A percentile compares a stretch with the other conserved stretches of the same genome.
Evolutionary conservation across 2,888 invertebrate species (phyloP).

Genomic region (Polydesmus complanatus): DNA sequence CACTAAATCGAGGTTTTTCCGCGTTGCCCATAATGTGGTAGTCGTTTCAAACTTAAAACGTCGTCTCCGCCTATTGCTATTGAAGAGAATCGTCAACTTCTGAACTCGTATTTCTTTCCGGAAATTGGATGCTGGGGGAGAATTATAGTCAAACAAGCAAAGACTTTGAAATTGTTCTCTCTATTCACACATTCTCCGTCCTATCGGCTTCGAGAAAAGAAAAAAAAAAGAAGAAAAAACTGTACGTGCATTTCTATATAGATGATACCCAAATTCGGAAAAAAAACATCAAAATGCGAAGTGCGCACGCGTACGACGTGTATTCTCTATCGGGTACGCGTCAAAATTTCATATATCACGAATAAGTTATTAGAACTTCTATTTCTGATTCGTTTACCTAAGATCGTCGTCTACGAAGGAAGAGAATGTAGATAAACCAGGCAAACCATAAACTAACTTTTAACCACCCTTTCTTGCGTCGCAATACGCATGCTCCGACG

Average conservation of each 20-base stretch:
- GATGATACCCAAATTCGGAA: not conserved
- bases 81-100: not conserved
- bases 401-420: too few relatives aligned
- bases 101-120: constrained; percentile 10
- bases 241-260: not conserved
- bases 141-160: constrained; percentile 10
- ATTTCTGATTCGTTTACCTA: too few relatives aligned
- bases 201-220: not conserved
- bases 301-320: not conserved
- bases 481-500: too few relatives aligned
- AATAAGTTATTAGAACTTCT: not conserved
- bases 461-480: not conserved
- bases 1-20: too few relatives aligned
- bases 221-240: not conserved
- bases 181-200: not conserved
- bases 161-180: not conserved
- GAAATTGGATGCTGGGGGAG: constrained; percentile 12
- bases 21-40: too few relatives aligned
- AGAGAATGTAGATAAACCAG: not conserved
- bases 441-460: not conserved
- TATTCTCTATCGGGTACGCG: not conserved
- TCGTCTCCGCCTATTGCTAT: not conserved
- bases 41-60: too few relatives aligned
- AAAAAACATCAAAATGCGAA: not conserved
- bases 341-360: not conserved